Evolutionary conservation across 2,888 invertebrate genomes (phyloP), one percentile per base, ranked within the genome.

Genomic region (Acronicta aceris): DNA sequence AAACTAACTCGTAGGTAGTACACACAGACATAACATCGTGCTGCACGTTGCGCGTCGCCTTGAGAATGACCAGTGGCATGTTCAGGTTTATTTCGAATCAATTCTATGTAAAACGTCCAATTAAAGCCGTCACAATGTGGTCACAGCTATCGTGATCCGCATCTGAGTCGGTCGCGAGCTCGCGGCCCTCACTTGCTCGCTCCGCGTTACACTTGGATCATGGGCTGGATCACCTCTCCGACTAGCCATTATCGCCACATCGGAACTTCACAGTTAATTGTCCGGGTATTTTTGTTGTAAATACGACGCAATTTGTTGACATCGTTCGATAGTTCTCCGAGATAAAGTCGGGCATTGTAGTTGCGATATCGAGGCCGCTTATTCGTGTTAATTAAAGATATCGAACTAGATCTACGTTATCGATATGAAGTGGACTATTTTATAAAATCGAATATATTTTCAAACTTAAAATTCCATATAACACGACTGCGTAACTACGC

Each of bases 321-420:
- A 84, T 85, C 85, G 83, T 75, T 84, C 83, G 89, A 89, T 90
- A 80, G 82, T 78, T 83, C 79, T 75, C 64, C 69, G 71, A 84
- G 89, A 90, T 90, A 89, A 86, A 79, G 82, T 82, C 83, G 76
- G 68, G 75, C 81, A 86, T 89, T 89, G 86, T 89, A 81, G 79
- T 84, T 83, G 82, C 82, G 82, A 85, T 84, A 89, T 89, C 80
- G 87, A 82, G 87, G 87, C 81, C 88, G 81, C 81, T 85, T 87
- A 84, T 85, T 85, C 82, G 84, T 86, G 84, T 87, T 91, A 89
- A 90, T 91, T 90, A 89, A 83, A 89, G 87, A 87, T 89, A 86
- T 86, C 81, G 81, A 87, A 82, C 82, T 80, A 78, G 81, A 85
- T 81, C 76, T 81, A 72, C 74, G 56, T 57, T 62, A 64, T 63